phyloP scores from a whole-genome alignment of 2,888 invertebrate genomes.

The Pilophorus perplexus region DNA sequence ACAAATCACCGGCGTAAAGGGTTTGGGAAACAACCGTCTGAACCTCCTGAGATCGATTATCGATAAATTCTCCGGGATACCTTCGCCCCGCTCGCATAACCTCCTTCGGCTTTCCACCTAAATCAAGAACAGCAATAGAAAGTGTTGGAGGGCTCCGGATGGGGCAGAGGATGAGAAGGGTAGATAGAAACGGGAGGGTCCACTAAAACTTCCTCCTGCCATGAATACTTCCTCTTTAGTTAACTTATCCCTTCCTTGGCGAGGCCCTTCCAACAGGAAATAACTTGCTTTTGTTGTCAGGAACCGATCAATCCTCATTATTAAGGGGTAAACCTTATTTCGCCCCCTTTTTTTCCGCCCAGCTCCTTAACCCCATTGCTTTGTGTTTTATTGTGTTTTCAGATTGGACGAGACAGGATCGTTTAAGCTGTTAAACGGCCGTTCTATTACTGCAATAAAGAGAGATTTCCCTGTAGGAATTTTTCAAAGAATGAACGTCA shows the following conservation, averaged over 20 bases:
- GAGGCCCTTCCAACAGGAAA: not conserved
- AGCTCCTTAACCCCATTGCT: no score
- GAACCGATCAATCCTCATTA: slow-evolving; percentile 7
- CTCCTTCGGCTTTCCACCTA: slow-evolving; percentile 14
- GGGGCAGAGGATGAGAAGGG: no score
- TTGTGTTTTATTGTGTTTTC: no score
- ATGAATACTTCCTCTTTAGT: slow-evolving; percentile 30
- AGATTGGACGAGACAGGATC: no score
- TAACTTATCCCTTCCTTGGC: not conserved
- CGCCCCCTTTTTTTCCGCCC: not conserved
- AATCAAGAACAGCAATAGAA: slow-evolving; percentile 24
- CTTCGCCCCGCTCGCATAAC: no score
- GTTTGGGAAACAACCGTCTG: no score
- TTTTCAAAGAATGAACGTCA: no score
- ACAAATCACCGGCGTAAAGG: no score
- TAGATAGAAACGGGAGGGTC: no score
- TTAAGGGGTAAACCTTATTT: not conserved
- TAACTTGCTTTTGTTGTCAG: not conserved
- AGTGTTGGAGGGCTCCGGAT: slow-evolving; percentile 8
- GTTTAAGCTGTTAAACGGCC: no score
- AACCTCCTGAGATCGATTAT: slow-evolving; percentile 19
- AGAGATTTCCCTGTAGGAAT: no score
- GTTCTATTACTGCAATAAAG: no score
- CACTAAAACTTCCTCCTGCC: slow-evolving; percentile 18
- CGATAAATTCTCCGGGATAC: slow-evolving; percentile 12